Conservation (phyloP, 2,113 vertebrate species). For the Microtus richardsoni region DNA sequence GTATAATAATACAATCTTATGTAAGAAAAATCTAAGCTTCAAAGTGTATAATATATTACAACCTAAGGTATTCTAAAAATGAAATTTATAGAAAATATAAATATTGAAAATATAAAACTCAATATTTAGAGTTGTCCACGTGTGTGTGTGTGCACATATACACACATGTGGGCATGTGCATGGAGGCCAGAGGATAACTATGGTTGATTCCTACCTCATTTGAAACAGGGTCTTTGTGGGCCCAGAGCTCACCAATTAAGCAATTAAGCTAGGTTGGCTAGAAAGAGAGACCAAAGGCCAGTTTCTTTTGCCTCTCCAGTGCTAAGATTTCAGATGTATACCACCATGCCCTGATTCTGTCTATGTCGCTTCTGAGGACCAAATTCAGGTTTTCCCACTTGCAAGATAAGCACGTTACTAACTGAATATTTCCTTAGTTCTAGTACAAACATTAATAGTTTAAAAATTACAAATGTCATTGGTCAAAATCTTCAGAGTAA, state of each 20-base stretch:
- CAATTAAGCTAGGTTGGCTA: neutral
- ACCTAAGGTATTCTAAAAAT: neutral
- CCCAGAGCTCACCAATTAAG: neutral
- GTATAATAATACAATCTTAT: neutral
- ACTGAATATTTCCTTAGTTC: neutral
- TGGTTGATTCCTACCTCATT: neutral
- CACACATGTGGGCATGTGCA: neutral
- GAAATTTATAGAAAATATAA: neutral
- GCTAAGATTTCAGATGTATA: neutral
- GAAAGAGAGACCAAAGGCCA: neutral
- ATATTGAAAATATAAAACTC: neutral
- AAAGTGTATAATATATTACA: neutral
- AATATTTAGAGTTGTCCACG: neutral
- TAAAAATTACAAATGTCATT: neutral
- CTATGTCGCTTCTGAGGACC: neutral
- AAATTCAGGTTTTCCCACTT: neutral
- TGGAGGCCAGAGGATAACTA: neutral
- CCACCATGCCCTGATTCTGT: neutral
- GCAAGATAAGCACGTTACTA: neutral
- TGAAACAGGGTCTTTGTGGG: neutral
- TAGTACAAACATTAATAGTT: neutral
- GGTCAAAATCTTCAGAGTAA: neutral
- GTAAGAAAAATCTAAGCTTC: neutral
- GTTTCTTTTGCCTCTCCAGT: neutral
- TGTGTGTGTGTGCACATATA: neutral